Evolutionary conservation across 1,140 invertebrate species (phyloP).

Genomic region (Calephelis nemesis): DNA sequence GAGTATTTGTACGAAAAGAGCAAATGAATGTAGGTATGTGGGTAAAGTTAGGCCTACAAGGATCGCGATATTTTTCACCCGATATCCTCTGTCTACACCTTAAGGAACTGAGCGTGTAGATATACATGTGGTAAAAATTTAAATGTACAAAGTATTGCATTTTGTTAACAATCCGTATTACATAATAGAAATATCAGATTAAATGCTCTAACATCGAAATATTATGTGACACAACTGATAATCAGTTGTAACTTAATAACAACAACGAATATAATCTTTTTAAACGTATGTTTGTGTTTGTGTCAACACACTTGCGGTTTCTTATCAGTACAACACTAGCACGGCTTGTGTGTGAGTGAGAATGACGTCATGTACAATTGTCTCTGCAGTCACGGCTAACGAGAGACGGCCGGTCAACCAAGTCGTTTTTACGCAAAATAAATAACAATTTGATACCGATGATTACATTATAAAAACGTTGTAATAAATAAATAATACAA

Average conservation of each 20-base stretch:
- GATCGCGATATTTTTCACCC: no score
- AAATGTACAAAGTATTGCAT: neutral
- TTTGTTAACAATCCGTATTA: conserved; percentile 1
- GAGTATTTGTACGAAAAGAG: no score
- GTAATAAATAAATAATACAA: no score
- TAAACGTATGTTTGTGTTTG: conserved; percentile 27
- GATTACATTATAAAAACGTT: no score
- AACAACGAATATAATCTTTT: conserved; percentile 44
- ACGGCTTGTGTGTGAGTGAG: conserved; percentile 42
- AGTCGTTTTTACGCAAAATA: conserved; percentile 30
- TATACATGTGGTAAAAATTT: no score
- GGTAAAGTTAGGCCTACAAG: no score
- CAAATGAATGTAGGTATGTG: no score
- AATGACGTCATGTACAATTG: conserved; percentile 72
- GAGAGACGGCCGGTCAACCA: conserved; percentile 52
- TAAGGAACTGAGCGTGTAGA: no score
- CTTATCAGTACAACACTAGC: conserved; percentile 45
- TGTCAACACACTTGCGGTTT: conserved; percentile 45
- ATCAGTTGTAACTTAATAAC: conserved; percentile 40
- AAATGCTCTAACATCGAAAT: conserved; percentile 22
- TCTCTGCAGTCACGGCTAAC: conserved; percentile 70
- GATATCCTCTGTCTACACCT: no score
- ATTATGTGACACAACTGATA: conserved; percentile 33
- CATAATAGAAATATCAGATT: conserved; percentile 23
- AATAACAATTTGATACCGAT: conserved; percentile 7